These are phyloP conservation scores for Chanos chanos DNA, from an alignment of 2,797 vertebrate genomes.

Conservation along the genomic window DNA sequence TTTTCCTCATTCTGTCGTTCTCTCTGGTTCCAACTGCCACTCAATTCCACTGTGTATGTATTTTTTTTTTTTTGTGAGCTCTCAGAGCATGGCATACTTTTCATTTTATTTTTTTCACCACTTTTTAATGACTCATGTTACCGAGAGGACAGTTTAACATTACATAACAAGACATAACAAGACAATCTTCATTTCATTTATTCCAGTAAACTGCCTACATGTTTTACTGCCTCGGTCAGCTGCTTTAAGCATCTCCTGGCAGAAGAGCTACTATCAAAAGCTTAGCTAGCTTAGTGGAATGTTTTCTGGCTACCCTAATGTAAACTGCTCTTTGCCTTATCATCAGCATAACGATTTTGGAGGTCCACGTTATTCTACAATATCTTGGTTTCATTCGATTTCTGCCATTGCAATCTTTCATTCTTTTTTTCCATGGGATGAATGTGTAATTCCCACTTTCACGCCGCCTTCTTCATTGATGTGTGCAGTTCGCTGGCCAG, in stretches of 20 bases:
- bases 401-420: conserved; percentile 4
- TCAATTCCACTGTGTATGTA: neutral
- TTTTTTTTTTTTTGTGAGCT: neutral
- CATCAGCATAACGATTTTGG: conserved; percentile 47
- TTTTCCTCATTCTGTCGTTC: neutral
- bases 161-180: conserved; percentile 25
- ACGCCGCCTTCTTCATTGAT: conserved; percentile 33
- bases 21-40: neutral
- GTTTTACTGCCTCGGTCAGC: conserved; percentile 1
- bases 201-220: conserved; percentile 19
- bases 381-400: conserved; percentile 50
- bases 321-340: conserved; percentile 42
- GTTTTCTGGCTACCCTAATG: neutral
- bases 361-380: conserved; percentile 28
- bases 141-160: conserved; percentile 17
- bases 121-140: conserved; percentile 23
- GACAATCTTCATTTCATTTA: conserved; percentile 12
- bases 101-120: neutral
- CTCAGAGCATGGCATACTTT: neutral
- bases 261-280: too few species aligned
- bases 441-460: conserved; percentile 43
- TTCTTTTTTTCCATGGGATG: conserved; percentile 32
- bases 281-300: neutral
- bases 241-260: conserved; percentile 14
- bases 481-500: conserved; percentile 43